phyloP scores from a whole-genome alignment of 35 echinoderm and acorn worm genomes.

The Diadema setosum region DNA sequence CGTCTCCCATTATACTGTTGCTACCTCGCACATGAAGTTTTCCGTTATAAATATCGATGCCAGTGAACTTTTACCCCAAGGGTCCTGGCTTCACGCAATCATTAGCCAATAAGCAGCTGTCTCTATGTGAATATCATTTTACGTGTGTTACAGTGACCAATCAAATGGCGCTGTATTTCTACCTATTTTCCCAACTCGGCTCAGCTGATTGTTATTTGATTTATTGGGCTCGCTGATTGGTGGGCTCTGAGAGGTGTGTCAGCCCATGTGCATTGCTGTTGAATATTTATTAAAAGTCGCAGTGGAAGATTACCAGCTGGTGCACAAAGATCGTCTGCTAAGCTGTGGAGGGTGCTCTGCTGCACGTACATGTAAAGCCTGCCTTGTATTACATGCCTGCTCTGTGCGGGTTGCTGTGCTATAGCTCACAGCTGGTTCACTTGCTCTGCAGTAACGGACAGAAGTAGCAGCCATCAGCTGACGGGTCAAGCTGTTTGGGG shows the following conservation, averaged over 20 bases:
- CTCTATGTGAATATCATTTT: not conserved
- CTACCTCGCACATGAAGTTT: not conserved
- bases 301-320: slow-evolving; percentile 9
- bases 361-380: too few relatives aligned
- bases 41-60: not conserved
- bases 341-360: too few relatives aligned
- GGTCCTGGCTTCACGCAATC: not conserved
- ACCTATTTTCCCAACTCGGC: not conserved
- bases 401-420: not conserved
- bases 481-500: not conserved
- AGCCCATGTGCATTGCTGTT: not conserved
- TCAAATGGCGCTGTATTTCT: not conserved
- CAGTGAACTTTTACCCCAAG: not conserved
- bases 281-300: not conserved
- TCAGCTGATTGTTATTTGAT: not conserved
- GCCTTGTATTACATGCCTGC: too few relatives aligned
- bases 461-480: slow-evolving; percentile 27
- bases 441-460: slow-evolving; percentile 15
- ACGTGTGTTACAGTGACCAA: not conserved
- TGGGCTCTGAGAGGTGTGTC: not conserved
- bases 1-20: not conserved
- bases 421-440: not conserved
- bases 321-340: not conserved
- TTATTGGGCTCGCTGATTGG: not conserved
- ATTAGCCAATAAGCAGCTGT: not conserved